Conservation (phyloP, 2,888 invertebrate genomes). For the Cylloceria caligata region DNA sequence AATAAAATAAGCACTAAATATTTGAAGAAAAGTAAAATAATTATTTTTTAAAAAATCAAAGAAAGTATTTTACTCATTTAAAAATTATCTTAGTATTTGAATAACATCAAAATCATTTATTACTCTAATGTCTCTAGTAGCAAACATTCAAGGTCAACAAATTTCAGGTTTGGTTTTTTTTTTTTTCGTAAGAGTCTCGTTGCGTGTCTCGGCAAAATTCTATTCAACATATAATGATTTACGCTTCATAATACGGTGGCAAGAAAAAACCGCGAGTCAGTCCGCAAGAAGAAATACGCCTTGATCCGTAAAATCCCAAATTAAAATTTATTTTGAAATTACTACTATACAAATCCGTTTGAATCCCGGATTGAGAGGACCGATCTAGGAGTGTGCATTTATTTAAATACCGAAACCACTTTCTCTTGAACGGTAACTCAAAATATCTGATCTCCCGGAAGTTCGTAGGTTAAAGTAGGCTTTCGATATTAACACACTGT, state of each 20-base stretch:
- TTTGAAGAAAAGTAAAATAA: background rate
- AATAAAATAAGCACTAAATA: too few relatives aligned
- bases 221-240: too few relatives aligned
- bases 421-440: constrained; percentile 46
- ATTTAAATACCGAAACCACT: constrained; percentile 49
- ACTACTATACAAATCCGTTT: background rate
- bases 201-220: constrained; percentile 2
- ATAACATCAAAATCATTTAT: background rate
- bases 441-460: constrained; percentile 16
- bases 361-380: constrained; percentile 2
- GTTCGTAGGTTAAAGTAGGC: constrained; percentile 35
- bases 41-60: background rate
- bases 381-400: constrained; percentile 15
- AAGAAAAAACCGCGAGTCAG: background rate
- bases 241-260: constrained; percentile 3
- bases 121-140: background rate
- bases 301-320: constrained; percentile 28
- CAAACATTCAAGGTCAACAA: background rate
- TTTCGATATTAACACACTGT: constrained; percentile 18
- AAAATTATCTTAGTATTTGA: background rate
- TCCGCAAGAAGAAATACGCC: background rate
- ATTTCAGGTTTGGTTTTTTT: background rate
- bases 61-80: background rate
- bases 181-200: too few relatives aligned
- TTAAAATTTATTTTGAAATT: constrained; percentile 50